Conservation (phyloP, 1,140 invertebrate species). For the Drosophila elegans region DNA sequence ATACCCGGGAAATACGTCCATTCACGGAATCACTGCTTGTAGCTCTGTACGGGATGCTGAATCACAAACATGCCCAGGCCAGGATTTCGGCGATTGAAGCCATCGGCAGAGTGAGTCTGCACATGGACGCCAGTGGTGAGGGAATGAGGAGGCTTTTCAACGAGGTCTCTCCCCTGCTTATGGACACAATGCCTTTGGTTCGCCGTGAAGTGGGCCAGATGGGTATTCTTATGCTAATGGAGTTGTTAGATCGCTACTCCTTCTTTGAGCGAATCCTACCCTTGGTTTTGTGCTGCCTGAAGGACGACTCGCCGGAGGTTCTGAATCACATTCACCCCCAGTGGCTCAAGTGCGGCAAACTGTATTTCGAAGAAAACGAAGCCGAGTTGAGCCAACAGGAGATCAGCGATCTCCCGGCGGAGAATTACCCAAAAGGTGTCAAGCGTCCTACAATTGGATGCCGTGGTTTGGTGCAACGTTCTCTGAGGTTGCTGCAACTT, state of each 20-base stretch:
- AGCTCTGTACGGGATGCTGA: slow-evolving; percentile 89
- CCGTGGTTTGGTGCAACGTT: slow-evolving; percentile 89
- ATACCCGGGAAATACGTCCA: slow-evolving; percentile 89
- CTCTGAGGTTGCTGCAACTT: slow-evolving; percentile 88
- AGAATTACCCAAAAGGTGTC: slow-evolving; percentile 89
- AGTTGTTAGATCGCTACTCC: slow-evolving; percentile 91
- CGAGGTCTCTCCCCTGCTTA: slow-evolving; percentile 85
- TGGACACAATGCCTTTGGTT: slow-evolving; percentile 90
- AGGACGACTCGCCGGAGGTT: slow-evolving; percentile 90
- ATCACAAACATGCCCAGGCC: slow-evolving; percentile 93
- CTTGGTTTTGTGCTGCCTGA: slow-evolving; percentile 90
- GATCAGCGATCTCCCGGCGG: slow-evolving; percentile 86
- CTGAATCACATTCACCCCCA: slow-evolving; percentile 86
- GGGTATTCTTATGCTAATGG: slow-evolving; percentile 88
- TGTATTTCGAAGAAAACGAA: slow-evolving; percentile 91
- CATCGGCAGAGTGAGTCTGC: slow-evolving; percentile 87
- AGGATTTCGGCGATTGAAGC: slow-evolving; percentile 90
- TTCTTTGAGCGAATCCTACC: slow-evolving; percentile 91
- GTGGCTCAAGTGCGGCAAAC: slow-evolving; percentile 89
- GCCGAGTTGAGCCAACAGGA: slow-evolving; percentile 90
- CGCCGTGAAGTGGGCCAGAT: slow-evolving; percentile 88
- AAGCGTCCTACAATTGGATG: slow-evolving; percentile 91
- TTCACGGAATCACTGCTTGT: slow-evolving; percentile 90
- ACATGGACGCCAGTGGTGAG: slow-evolving; percentile 87
- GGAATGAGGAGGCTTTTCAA: slow-evolving; percentile 72